Evolutionary conservation across 2,113 vertebrate genomes (phyloP).

Genomic region (Genyomyrus donnyi): DNA sequence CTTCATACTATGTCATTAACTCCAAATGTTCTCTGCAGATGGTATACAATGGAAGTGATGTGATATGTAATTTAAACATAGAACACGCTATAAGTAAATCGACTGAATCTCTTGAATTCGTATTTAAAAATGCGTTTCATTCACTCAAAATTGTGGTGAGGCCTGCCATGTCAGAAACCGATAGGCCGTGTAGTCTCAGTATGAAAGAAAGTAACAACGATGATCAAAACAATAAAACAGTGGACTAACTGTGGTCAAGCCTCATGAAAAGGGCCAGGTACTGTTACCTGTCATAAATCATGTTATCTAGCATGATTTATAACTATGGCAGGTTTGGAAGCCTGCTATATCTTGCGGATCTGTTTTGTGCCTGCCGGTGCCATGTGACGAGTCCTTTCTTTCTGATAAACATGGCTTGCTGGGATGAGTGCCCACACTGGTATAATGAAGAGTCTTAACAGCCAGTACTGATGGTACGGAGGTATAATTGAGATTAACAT

Average conservation of each 20-base stretch:
- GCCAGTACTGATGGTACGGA: background rate
- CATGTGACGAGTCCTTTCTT: background rate
- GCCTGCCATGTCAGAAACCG: background rate
- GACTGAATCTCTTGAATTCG: background rate
- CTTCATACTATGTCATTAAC: conserved; percentile 3
- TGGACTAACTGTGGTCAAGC: background rate
- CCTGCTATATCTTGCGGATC: background rate
- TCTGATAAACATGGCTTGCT: background rate
- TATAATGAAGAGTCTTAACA: background rate
- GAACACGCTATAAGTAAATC: background rate
- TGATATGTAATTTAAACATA: conserved; percentile 4
- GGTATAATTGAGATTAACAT: background rate
- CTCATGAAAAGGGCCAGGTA: background rate
- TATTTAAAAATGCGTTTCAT: background rate
- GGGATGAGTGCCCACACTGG: background rate
- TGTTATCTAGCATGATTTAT: background rate
- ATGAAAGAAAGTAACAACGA: background rate
- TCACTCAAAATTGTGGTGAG: background rate
- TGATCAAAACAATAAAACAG: background rate
- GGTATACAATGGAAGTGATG: background rate
- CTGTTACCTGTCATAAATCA: background rate
- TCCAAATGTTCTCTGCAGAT: background rate
- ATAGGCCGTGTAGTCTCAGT: background rate
- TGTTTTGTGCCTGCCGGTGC: background rate
- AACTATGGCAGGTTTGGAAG: background rate